Base-by-base conservation (phyloP, 2,888 invertebrate species). In the Cerastis rubricosa region DNA sequence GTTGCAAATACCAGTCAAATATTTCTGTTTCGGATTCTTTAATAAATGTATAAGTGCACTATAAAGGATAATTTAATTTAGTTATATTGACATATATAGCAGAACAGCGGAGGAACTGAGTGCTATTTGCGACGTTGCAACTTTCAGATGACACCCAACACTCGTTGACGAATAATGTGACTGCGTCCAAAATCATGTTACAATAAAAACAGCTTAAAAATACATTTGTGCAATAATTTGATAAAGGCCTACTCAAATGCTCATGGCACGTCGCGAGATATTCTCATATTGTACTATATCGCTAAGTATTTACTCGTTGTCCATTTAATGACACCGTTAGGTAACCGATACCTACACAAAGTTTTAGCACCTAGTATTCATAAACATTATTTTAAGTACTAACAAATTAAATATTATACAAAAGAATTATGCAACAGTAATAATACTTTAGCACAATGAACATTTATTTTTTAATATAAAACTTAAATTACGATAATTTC, bases 341-440 rank as follows among this genome's bases (percentile, higher is more conserved):
- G 86, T 89, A 88, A 66, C 61, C 75, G 59, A 83, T 83, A 87
- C 73, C 85, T 83, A 84, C 84, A 61, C 68, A 75, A 74, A 43
- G n/a, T 82, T 89, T 91, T 94, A 94, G 94, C 94, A 94, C 94
- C 94, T 93, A 93, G 86, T 88, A 88, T 91, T 93, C 88, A 91
- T 91, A 90, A 90, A 91, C 85, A 86, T 86, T 89, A 85, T 77
- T 85, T 90, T 91, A 92, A 90, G 88, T 92, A 91, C 90, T 88
- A 89, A 90, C 88, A 88, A 88, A 80, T 87, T 80, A 67, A 74
- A 71, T 85, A 80, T 82, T 79, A 78, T 81, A 85, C 85, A 88
- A 81, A 74, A 80, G 59, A 80, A 82, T 84, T 89, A 80, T 79
- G 79, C 87, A 83, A 76, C 71, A 86, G 76, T 80, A 82, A 85